phyloP scores from a whole-genome alignment of 2,113 vertebrate genomes.

The Trogon surrucura region DNA sequence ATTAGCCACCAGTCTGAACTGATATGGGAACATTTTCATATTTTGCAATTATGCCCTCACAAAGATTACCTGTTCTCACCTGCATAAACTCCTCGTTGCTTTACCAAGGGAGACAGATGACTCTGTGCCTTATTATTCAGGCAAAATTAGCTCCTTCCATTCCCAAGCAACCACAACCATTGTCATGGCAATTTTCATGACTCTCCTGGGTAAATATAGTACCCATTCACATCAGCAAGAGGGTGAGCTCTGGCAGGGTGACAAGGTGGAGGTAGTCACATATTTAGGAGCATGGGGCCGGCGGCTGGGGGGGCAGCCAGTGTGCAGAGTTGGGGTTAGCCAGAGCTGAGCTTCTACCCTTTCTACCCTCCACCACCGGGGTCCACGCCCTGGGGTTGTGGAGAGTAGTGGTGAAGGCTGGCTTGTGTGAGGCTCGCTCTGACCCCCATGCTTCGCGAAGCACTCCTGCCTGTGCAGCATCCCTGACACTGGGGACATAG shows the following conservation, averaged over 20 bases:
- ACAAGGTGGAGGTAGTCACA: conserved; percentile 33
- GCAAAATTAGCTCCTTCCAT: conserved; percentile 26
- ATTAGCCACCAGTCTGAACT: conserved; percentile 43
- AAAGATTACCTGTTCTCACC: conserved; percentile 67
- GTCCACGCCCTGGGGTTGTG: not conserved
- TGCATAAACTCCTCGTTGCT: conserved; percentile 20
- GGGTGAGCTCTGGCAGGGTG: conserved; percentile 32
- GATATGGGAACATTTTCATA: conserved; percentile 41
- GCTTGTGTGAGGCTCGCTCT: not conserved
- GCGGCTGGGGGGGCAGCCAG: not conserved
- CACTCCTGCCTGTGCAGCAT: not conserved
- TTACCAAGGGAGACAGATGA: not conserved
- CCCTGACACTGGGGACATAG: not conserved
- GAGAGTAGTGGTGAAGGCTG: not conserved
- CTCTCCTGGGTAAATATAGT: conserved; percentile 61
- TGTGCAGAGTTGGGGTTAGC: not conserved
- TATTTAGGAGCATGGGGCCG: not conserved
- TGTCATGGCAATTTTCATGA: conserved; percentile 69
- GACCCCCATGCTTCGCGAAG: not conserved
- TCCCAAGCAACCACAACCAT: conserved; percentile 50
- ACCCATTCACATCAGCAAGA: conserved; percentile 28
- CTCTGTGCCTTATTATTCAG: conserved; percentile 12
- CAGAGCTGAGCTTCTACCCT: not conserved
- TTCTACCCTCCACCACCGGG: not conserved
- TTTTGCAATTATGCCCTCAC: conserved; percentile 52